A percentile compares a stretch with the other conserved stretches of the same genome.
Conservation (phyloP, 2,888 invertebrate genomes). For the Elaeidobius kamerunicus region DNA sequence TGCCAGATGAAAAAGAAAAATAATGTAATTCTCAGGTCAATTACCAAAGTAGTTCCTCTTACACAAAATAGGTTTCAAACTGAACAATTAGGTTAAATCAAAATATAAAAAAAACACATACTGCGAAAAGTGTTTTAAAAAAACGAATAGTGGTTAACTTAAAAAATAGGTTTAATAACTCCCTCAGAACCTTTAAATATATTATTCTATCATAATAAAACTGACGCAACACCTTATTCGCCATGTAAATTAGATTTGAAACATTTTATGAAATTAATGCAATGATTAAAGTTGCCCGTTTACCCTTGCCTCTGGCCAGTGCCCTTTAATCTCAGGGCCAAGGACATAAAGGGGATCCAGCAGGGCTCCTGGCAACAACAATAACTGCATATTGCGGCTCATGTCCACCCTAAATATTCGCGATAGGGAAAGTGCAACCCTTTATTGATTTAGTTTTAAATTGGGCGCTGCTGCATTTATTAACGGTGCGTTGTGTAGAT, state of each 20-base stretch:
- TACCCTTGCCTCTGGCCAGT: slow-evolving; percentile 8
- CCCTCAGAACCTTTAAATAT: too few relatives aligned
- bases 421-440: slow-evolving; percentile 28
- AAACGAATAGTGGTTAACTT: too few relatives aligned
- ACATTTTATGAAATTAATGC: slow-evolving; percentile 8
- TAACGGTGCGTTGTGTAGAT: not conserved
- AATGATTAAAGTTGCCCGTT: slow-evolving; percentile 9
- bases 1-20: too few relatives aligned
- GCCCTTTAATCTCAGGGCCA: slow-evolving; percentile 24
- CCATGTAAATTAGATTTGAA: slow-evolving; percentile 8
- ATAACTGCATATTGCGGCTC: slow-evolving; percentile 22
- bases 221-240: slow-evolving; percentile 6
- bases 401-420: slow-evolving; percentile 8
- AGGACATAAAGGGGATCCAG: slow-evolving; percentile 20
- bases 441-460: slow-evolving; percentile 26
- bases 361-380: slow-evolving; percentile 17
- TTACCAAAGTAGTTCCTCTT: too few relatives aligned
- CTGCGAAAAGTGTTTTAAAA: too few relatives aligned
- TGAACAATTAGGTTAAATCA: too few relatives aligned
- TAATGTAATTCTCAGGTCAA: too few relatives aligned
- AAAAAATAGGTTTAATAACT: too few relatives aligned
- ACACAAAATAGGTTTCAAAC: too few relatives aligned
- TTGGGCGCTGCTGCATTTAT: too few relatives aligned
- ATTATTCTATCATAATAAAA: too few relatives aligned
- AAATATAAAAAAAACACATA: too few relatives aligned